phyloP scores from a whole-genome alignment of 2,888 invertebrate species.

The Drosophila kokeensis region DNA sequence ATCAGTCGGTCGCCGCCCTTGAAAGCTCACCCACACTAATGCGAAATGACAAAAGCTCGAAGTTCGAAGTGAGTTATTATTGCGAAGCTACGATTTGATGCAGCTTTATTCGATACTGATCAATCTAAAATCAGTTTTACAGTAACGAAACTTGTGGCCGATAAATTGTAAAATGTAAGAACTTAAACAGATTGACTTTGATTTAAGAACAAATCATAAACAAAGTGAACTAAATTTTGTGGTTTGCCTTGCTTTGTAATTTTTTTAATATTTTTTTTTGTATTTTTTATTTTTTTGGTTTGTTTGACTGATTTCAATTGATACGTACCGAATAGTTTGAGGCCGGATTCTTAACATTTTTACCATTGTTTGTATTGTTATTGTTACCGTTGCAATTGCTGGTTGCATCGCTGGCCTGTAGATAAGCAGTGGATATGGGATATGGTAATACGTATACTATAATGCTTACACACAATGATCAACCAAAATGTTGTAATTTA shows the following conservation, averaged over 20 bases:
- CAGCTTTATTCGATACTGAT: slow-evolving; percentile 85
- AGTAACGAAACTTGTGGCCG: slow-evolving; percentile 51
- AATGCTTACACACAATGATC: slow-evolving; percentile 47
- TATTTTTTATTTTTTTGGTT: slow-evolving; percentile 24
- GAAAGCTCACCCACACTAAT: slow-evolving; percentile 24
- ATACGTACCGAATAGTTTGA: slow-evolving; percentile 86
- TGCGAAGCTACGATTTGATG: slow-evolving; percentile 5
- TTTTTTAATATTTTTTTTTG: slow-evolving; percentile 10
- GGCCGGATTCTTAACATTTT: slow-evolving; percentile 85
- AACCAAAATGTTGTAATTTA: slow-evolving; percentile 43
- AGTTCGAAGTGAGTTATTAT: background rate
- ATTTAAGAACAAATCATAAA: background rate
- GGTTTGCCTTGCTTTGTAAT: slow-evolving; percentile 14
- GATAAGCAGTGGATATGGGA: slow-evolving; percentile 84
- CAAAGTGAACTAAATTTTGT: slow-evolving; percentile 1
- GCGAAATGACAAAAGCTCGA: slow-evolving; percentile 25
- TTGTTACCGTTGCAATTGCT: slow-evolving; percentile 81
- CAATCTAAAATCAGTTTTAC: slow-evolving; percentile 85
- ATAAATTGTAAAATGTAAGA: slow-evolving; percentile 38
- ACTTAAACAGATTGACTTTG: background rate
- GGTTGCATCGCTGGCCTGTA: slow-evolving; percentile 85
- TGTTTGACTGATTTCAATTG: slow-evolving; percentile 85
- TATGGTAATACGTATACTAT: slow-evolving; percentile 75
- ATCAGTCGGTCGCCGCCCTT: background rate
- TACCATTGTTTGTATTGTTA: slow-evolving; percentile 76